phyloP scores from a whole-genome alignment of 2,113 vertebrate species.

The Grallaria varia region DNA sequence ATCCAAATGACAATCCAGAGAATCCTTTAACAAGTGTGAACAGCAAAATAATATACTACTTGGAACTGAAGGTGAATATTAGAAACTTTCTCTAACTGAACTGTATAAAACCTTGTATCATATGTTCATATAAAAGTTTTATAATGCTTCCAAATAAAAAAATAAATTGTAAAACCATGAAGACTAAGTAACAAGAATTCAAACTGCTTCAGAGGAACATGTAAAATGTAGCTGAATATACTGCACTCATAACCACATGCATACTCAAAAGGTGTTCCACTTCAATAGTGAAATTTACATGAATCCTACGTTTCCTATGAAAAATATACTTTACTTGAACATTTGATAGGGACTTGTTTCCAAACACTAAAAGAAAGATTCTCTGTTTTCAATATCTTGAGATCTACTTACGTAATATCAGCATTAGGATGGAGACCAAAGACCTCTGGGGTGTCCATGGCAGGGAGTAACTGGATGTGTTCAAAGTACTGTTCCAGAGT shows the following conservation, averaged over 20 bases:
- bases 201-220: background rate
- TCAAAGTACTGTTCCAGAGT: conserved; percentile 77
- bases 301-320: background rate
- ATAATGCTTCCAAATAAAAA: background rate
- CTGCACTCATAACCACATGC: background rate
- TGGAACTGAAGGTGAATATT: background rate
- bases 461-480: conserved; percentile 75
- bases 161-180: background rate
- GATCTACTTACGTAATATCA: conserved; percentile 75
- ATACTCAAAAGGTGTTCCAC: background rate
- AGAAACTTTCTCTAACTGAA: background rate
- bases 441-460: conserved; percentile 76
- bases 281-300: background rate
- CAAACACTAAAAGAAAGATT: background rate
- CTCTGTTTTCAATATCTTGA: background rate
- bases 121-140: background rate
- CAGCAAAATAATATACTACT: background rate
- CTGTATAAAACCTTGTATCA: background rate
- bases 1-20: background rate
- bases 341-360: background rate
- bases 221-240: background rate
- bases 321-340: background rate
- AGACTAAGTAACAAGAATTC: background rate
- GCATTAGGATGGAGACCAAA: conserved; percentile 82
- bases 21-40: background rate